A percentile compares a stretch with the other conserved stretches of the same genome.
These are phyloP conservation scores for Taphrorychus bicolor DNA, from an alignment of 2,888 invertebrate species.

Conservation along the genomic window DNA sequence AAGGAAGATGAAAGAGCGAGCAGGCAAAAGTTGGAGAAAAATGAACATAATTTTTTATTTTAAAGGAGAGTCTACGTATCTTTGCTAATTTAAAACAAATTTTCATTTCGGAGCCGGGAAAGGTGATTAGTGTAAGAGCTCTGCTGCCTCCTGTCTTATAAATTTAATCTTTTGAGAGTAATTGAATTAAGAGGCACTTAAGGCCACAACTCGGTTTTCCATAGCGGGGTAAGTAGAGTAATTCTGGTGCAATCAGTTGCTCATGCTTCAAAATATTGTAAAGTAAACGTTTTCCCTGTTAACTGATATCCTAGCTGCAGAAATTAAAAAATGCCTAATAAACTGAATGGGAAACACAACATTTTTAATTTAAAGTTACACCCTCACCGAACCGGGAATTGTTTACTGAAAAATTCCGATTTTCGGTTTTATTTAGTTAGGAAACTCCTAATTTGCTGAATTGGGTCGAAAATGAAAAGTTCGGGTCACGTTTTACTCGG, in stretches of 20 bases:
- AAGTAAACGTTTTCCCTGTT: background rate
- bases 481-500: background rate
- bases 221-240: background rate
- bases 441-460: slow-evolving; percentile 19
- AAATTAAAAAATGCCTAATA: too few species aligned
- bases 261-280: background rate
- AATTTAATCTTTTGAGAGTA: background rate
- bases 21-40: slow-evolving; percentile 9
- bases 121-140: background rate
- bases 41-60: slow-evolving; percentile 12
- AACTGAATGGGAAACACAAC: too few species aligned
- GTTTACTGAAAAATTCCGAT: background rate
- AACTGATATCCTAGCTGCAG: too few species aligned
- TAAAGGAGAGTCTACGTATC: background rate
- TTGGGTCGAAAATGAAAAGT: slow-evolving; percentile 9
- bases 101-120: background rate
- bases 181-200: background rate
- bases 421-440: slow-evolving; percentile 11
- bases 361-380: background rate
- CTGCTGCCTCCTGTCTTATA: background rate
- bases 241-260: background rate
- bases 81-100: slow-evolving; percentile 15
- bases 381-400: background rate
- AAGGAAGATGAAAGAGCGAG: slow-evolving; percentile 12
- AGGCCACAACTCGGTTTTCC: background rate